phyloP scores from a whole-genome alignment of 2,888 invertebrate species.

The Scaptomyza flava region DNA sequence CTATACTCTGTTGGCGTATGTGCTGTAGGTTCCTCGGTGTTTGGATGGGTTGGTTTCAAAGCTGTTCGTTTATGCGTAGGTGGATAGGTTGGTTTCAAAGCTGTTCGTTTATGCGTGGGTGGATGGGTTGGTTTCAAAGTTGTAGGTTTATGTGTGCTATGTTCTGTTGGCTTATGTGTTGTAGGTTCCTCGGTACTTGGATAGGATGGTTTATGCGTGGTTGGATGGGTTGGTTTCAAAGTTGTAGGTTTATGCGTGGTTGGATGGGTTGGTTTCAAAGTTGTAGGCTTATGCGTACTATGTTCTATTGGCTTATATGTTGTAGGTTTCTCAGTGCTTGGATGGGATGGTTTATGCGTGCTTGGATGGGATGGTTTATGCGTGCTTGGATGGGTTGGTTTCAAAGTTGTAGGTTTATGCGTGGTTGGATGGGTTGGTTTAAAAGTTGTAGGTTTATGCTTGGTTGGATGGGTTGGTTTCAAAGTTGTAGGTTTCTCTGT shows the following conservation, averaged over 20 bases:
- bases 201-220: neutral
- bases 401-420: too few species aligned
- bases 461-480: neutral
- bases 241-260: too few species aligned
- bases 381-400: too few species aligned
- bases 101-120: neutral
- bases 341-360: too few species aligned
- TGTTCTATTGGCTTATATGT: too few species aligned
- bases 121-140: neutral
- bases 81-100: neutral
- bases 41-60: slow-evolving; percentile 7
- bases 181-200: too few species aligned
- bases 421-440: too few species aligned
- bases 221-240: neutral
- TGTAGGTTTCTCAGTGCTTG: too few species aligned
- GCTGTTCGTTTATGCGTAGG: too few species aligned
- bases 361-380: too few species aligned
- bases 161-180: neutral
- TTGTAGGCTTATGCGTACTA: neutral
- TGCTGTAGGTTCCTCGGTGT: neutral
- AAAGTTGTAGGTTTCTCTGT: neutral
- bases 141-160: neutral
- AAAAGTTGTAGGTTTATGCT: neutral
- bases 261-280: neutral
- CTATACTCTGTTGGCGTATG: neutral